Evolutionary conservation across 2,797 vertebrate species (phyloP).

Genomic region (Argya squamiceps): DNA sequence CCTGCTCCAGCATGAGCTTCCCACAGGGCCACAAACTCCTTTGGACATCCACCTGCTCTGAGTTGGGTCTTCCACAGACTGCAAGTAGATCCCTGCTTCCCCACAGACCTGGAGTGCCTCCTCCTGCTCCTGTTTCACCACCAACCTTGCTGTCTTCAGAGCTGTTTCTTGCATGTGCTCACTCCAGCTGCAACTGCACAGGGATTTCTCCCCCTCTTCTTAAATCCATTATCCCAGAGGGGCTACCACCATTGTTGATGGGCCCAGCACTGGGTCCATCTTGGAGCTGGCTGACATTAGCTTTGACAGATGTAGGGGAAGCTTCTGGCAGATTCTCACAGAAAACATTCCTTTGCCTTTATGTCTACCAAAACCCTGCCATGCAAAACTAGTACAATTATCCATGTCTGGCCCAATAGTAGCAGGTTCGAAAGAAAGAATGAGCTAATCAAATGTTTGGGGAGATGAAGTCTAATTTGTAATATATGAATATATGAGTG

Average conservation of each 20-base stretch:
- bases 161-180: neutral
- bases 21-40: neutral
- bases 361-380: neutral
- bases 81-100: neutral
- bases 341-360: neutral
- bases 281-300: neutral
- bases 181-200: neutral
- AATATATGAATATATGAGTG: neutral
- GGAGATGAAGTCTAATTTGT: neutral
- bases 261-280: rapidly evolving
- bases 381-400: neutral
- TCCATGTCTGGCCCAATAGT: neutral
- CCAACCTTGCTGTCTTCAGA: neutral
- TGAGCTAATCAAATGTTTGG: neutral
- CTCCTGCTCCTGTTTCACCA: neutral
- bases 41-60: neutral
- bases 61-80: neutral
- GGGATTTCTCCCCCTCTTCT: neutral
- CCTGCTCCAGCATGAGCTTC: neutral
- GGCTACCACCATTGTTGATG: neutral
- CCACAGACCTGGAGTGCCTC: neutral
- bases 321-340: neutral
- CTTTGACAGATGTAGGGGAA: neutral
- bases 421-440: neutral
- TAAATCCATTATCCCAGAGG: neutral